phyloP scores from a whole-genome alignment of 2,888 invertebrate species.

The Norana najaformis region DNA sequence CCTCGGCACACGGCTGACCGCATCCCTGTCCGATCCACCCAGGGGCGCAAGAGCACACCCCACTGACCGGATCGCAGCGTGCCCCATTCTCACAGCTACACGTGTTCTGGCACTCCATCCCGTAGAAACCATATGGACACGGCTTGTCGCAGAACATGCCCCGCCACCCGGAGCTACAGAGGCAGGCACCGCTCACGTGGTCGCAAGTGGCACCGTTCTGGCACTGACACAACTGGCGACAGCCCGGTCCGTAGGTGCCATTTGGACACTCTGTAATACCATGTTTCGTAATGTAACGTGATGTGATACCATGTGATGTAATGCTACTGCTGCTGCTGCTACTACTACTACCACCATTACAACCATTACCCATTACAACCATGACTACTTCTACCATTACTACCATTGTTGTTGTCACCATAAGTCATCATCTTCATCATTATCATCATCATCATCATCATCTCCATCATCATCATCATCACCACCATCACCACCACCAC shows the following conservation, averaged over 20 bases:
- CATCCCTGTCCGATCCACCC: constrained; percentile 61
- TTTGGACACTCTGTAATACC: constrained; percentile 55
- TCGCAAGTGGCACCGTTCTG: constrained; percentile 64
- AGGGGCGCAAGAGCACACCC: constrained; percentile 71
- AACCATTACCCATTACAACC: too few species aligned
- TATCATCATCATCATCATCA: too few species aligned
- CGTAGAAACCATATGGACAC: constrained; percentile 64
- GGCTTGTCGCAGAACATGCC: constrained; percentile 39
- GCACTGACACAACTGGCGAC: constrained; percentile 64
- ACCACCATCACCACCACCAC: too few species aligned
- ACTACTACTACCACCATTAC: too few species aligned
- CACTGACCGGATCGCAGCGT: constrained; percentile 67
- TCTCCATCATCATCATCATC: too few species aligned
- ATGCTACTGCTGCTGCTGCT: too few species aligned
- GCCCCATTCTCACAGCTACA: constrained; percentile 64
- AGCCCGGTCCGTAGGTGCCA: constrained; percentile 64
- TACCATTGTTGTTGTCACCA: too few species aligned
- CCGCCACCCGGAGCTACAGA: constrained; percentile 42
- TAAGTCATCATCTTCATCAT: too few species aligned
- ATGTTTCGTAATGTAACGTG: too few species aligned
- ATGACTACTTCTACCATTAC: too few species aligned
- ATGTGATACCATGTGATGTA: too few species aligned
- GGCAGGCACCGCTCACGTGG: constrained; percentile 47
- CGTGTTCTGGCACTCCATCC: constrained; percentile 65
- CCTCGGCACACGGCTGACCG: constrained; percentile 48